These are phyloP conservation scores for Boloria euphrosyne DNA, from an alignment of 2,888 invertebrate species.

Conservation along the genomic window DNA sequence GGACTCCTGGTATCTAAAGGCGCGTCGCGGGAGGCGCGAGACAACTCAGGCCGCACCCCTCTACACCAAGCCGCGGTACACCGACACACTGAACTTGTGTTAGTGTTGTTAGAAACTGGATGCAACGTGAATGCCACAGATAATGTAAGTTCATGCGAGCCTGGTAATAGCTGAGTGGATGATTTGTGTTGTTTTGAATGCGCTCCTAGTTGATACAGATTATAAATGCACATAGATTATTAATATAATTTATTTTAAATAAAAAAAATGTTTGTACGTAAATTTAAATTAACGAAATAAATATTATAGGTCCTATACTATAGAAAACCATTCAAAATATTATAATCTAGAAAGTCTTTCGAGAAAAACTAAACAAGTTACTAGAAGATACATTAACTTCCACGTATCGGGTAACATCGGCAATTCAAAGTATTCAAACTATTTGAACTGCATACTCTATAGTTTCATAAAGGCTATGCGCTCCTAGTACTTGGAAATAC, in stretches of 20 bases:
- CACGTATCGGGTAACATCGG: not conserved
- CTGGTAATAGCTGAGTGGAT: slow-evolving; percentile 24
- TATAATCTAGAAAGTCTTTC: not conserved
- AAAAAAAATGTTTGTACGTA: too few species aligned
- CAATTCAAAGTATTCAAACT: slow-evolving; percentile 16
- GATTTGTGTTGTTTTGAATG: slow-evolving; percentile 4
- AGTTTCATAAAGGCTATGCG: slow-evolving; percentile 9
- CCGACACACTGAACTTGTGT: slow-evolving; percentile 88
- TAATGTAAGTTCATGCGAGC: slow-evolving; percentile 57
- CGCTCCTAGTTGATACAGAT: slow-evolving; percentile 4
- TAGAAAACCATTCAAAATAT: too few species aligned
- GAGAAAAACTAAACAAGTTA: not conserved
- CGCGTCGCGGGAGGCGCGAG: slow-evolving; percentile 86
- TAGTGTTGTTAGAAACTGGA: slow-evolving; percentile 85
- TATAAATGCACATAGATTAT: not conserved
- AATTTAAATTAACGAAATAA: too few species aligned
- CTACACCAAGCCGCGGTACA: slow-evolving; percentile 90
- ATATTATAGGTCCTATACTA: too few species aligned
- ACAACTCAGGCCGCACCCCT: slow-evolving; percentile 87
- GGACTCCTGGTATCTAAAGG: slow-evolving; percentile 82
- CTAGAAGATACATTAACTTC: not conserved
- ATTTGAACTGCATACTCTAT: slow-evolving; percentile 5
- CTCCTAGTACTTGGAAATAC: slow-evolving; percentile 22
- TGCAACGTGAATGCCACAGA: slow-evolving; percentile 83
- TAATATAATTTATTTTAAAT: too few species aligned